Evolutionary conservation across 2,888 invertebrate genomes (phyloP).

Genomic region (Sepiola atlantica): DNA sequence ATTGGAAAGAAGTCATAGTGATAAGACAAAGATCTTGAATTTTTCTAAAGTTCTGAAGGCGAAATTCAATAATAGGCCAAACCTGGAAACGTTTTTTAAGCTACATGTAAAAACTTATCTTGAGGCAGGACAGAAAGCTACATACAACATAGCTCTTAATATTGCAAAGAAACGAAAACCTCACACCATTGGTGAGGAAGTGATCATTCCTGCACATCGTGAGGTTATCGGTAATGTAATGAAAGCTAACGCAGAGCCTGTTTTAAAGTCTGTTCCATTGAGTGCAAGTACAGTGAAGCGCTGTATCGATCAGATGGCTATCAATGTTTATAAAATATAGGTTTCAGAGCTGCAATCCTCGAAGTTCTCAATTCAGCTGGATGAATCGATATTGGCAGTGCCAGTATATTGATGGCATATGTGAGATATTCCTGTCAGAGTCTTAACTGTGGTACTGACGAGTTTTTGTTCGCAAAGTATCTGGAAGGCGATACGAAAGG

Average conservation of each 20-base stretch:
- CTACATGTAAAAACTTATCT: constrained; percentile 23
- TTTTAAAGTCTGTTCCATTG: constrained; percentile 43
- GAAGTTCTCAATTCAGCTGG: too few species aligned
- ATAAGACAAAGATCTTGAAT: background rate
- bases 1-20: background rate
- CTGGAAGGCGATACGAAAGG: background rate
- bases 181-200: constrained; percentile 39
- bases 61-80: too few species aligned
- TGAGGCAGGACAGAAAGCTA: constrained; percentile 32
- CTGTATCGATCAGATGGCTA: too few species aligned
- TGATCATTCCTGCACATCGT: constrained; percentile 18
- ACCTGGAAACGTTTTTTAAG: too few species aligned
- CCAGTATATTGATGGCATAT: too few species aligned
- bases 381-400: too few species aligned
- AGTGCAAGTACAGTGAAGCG: too few species aligned
- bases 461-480: too few species aligned
- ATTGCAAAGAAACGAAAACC: background rate
- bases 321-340: too few species aligned
- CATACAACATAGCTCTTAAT: constrained; percentile 36
- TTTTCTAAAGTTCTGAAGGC: background rate
- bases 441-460: too few species aligned
- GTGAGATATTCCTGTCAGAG: too few species aligned
- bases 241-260: constrained; percentile 33
- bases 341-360: too few species aligned
- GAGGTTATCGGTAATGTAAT: constrained; percentile 39